Conservation (phyloP, 2,888 invertebrate species). For the Gari tellinella region DNA sequence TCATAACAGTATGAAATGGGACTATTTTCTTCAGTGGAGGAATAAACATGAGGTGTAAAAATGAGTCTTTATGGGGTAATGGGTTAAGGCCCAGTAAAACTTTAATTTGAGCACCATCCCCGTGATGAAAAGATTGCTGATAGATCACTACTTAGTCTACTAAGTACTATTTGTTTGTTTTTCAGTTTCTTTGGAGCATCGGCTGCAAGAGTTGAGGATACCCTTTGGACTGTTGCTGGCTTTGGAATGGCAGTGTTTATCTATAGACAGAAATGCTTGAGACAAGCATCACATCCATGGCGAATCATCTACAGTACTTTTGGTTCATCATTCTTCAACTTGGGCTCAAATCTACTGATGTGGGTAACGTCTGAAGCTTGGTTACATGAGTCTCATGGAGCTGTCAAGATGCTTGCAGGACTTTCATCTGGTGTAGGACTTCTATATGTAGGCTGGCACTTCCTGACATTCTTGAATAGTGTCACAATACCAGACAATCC, state of each 20-base stretch:
- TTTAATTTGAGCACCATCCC: too few species aligned
- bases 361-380: conserved; percentile 94
- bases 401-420: conserved; percentile 89
- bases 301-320: conserved; percentile 87
- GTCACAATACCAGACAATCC: too few species aligned
- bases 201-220: conserved; percentile 86
- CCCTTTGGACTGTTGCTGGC: conserved; percentile 91
- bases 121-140: too few species aligned
- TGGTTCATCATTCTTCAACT: conserved; percentile 89
- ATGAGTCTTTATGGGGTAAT: too few species aligned
- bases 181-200: conserved; percentile 82
- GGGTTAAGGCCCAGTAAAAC: too few species aligned
- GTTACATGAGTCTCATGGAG: conserved; percentile 89
- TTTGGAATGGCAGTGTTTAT: conserved; percentile 93
- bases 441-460: conserved; percentile 69
- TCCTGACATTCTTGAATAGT: conserved; percentile 25
- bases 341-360: conserved; percentile 94
- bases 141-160: too few species aligned
- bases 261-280: conserved; percentile 91
- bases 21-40: too few species aligned
- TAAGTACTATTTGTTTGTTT: conserved; percentile 61
- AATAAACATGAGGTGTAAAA: too few species aligned
- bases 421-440: conserved; percentile 83
- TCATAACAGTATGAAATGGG: too few species aligned
- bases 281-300: conserved; percentile 88